Conservation (phyloP, 1,140 invertebrate genomes). For the Ostrea denselamellosa region DNA sequence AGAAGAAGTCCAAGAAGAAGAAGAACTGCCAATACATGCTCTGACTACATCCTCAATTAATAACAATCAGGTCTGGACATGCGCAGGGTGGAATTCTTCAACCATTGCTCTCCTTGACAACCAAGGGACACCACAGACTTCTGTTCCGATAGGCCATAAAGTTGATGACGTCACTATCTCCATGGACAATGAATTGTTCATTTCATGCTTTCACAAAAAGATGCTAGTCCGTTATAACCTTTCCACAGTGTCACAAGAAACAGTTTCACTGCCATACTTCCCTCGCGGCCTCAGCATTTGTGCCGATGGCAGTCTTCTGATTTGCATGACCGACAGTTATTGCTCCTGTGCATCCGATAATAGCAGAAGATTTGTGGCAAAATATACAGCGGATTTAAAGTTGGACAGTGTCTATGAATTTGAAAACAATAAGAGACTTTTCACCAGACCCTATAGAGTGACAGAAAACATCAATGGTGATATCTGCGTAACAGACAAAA, state of each 20-base stretch:
- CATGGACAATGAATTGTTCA: slow-evolving; percentile 14
- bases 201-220: slow-evolving; percentile 46
- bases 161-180: slow-evolving; percentile 45
- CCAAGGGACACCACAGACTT: slow-evolving; percentile 30
- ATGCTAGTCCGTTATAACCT: slow-evolving; percentile 28
- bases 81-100: slow-evolving; percentile 45
- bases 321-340: slow-evolving; percentile 55
- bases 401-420: slow-evolving; percentile 45
- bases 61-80: slow-evolving; percentile 28
- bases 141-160: slow-evolving; percentile 34
- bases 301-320: slow-evolving; percentile 45
- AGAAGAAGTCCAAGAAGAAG: slow-evolving; percentile 33
- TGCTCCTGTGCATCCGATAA: slow-evolving; percentile 42
- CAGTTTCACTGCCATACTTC: slow-evolving; percentile 29
- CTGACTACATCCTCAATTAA: not conserved
- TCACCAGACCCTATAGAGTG: slow-evolving; percentile 52
- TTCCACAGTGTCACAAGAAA: slow-evolving; percentile 11
- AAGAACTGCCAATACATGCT: slow-evolving; percentile 50
- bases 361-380: slow-evolving; percentile 51
- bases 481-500: slow-evolving; percentile 55
- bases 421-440: slow-evolving; percentile 41
- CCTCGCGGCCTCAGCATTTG: slow-evolving; percentile 41
- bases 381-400: slow-evolving; percentile 39
- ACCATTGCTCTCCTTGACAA: slow-evolving; percentile 43
- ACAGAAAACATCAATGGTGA: slow-evolving; percentile 57